These are phyloP conservation scores for Amiota minor DNA, from an alignment of 2,888 invertebrate genomes.

Conservation along the genomic window DNA sequence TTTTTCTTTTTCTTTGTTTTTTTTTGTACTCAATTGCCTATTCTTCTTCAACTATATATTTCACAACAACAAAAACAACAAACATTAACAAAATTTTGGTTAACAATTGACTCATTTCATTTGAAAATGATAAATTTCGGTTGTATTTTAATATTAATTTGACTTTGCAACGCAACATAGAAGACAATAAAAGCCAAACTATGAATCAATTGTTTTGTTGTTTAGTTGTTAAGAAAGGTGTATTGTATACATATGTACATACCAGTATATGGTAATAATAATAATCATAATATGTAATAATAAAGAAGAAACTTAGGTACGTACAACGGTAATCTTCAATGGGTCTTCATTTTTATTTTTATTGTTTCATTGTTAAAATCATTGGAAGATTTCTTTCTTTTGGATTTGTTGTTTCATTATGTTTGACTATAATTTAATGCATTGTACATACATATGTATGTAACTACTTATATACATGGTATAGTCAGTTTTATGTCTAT, in stretches of 20 bases:
- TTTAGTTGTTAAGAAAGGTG: not conserved
- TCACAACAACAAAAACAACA: not conserved
- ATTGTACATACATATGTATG: too few relatives aligned
- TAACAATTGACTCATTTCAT: conserved; percentile 21
- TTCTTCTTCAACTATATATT: conserved; percentile 2
- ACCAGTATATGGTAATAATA: not conserved
- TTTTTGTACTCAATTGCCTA: not conserved
- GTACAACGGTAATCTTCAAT: too few relatives aligned
- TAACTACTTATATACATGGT: too few relatives aligned
- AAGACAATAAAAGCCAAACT: conserved; percentile 33
- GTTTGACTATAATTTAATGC: too few relatives aligned
- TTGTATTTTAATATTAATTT: conserved; percentile 49
- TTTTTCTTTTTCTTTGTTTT: conserved; percentile 9
- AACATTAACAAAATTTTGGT: too few relatives aligned
- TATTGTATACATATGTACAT: not conserved
- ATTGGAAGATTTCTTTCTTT: too few relatives aligned
- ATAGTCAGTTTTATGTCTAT: too few relatives aligned
- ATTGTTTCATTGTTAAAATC: too few relatives aligned
- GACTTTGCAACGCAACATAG: conserved; percentile 51
- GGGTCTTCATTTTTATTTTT: too few relatives aligned
- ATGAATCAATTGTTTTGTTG: not conserved
- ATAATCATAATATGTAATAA: conserved; percentile 26
- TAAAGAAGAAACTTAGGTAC: too few relatives aligned
- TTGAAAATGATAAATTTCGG: conserved; percentile 57
- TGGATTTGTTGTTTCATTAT: too few relatives aligned